phyloP scores from a whole-genome alignment of 2,797 vertebrate genomes.

The Anguilla pacifica region DNA sequence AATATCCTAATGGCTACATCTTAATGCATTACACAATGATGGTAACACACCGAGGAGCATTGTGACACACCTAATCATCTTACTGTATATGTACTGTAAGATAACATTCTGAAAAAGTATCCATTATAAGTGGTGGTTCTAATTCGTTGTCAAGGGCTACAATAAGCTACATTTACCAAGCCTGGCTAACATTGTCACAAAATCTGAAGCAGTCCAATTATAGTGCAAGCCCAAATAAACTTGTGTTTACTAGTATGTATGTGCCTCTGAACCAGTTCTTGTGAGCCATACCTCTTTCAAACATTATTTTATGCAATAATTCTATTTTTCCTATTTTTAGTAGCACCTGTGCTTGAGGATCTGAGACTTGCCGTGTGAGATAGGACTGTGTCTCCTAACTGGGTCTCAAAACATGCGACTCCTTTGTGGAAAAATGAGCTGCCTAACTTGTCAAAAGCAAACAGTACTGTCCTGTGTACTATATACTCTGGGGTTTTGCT shows the following conservation, averaged over 20 bases:
- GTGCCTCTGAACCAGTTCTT: background rate
- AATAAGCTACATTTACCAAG: background rate
- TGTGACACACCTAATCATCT: background rate
- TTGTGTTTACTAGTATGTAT: background rate
- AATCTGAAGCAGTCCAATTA: background rate
- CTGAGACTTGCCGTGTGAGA: background rate
- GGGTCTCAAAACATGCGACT: background rate
- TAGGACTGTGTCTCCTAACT: background rate
- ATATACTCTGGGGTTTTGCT: background rate
- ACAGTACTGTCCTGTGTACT: background rate
- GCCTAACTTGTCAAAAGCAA: background rate
- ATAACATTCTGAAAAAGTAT: background rate
- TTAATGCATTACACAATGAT: background rate
- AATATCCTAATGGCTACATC: background rate
- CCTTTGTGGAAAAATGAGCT: background rate
- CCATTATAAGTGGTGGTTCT: background rate
- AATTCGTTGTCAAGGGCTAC: background rate
- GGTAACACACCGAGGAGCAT: background rate
- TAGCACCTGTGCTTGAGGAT: background rate
- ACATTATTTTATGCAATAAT: background rate
- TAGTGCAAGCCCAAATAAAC: background rate
- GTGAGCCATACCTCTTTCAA: background rate
- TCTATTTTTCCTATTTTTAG: background rate
- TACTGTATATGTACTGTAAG: background rate
- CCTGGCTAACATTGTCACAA: background rate